These are phyloP conservation scores for Athene cunicularia DNA, from an alignment of 2,113 vertebrate species.

Conservation along the genomic window DNA sequence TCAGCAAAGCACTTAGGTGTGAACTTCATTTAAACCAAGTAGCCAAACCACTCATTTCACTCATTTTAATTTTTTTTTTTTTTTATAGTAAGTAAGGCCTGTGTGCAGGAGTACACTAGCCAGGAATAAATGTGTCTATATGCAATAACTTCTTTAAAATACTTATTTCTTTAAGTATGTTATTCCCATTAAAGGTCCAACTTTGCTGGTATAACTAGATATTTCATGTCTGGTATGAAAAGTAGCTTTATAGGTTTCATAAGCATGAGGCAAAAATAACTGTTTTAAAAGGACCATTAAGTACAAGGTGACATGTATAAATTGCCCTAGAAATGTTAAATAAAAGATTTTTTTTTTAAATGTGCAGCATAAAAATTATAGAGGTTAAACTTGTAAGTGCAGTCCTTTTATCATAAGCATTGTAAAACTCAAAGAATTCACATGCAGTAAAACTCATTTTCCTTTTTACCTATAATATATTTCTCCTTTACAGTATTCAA, in stretches of 20 bases:
- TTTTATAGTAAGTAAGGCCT: neutral
- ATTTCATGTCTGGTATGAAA: neutral
- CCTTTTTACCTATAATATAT: conserved; percentile 36
- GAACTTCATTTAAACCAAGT: neutral
- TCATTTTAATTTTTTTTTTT: neutral
- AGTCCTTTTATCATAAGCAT: conserved; percentile 32
- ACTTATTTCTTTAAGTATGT: neutral
- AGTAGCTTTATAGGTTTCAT: conserved; percentile 7
- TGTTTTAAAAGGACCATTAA: conserved; percentile 49
- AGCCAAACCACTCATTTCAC: neutral
- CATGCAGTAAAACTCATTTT: conserved; percentile 26
- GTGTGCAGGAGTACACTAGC: neutral
- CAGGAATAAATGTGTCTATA: neutral
- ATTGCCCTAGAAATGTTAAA: conserved; percentile 36
- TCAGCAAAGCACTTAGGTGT: neutral
- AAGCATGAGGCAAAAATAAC: conserved; percentile 3
- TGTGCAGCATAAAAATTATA: conserved; percentile 31
- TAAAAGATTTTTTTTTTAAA: neutral
- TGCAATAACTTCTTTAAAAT: neutral
- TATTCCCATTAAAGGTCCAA: neutral
- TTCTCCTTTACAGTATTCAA: conserved; percentile 1
- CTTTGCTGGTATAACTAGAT: neutral
- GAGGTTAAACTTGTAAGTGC: conserved; percentile 25
- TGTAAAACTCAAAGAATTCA: conserved; percentile 41
- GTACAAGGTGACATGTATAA: conserved; percentile 32